Conservation (phyloP, 2,888 invertebrate species). For the Tetragonula carbonaria region DNA sequence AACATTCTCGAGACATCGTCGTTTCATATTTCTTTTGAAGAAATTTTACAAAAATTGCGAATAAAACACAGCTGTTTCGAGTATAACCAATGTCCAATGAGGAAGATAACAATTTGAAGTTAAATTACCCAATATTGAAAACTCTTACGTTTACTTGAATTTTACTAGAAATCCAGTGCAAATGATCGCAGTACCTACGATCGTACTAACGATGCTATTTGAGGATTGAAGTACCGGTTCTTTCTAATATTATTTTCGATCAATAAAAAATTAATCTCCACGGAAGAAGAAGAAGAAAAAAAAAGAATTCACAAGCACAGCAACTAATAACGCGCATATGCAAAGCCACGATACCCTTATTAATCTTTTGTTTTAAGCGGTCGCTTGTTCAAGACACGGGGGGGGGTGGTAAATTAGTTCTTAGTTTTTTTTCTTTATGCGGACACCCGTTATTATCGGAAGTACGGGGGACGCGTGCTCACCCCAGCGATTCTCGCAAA, state of each 20-base stretch:
- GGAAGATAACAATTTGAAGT: too few relatives aligned
- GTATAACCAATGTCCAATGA: too few relatives aligned
- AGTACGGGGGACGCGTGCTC: constrained; percentile 40
- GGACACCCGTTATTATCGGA: constrained; percentile 41
- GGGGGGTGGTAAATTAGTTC: constrained; percentile 21
- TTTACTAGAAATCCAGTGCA: too few relatives aligned
- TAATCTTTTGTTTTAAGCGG: constrained; percentile 22
- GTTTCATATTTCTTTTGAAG: background rate
- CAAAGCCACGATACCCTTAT: background rate
- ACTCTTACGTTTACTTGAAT: too few relatives aligned
- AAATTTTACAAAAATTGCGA: background rate
- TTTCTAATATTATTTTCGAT: too few relatives aligned
- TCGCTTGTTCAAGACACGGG: background rate
- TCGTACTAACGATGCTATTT: too few relatives aligned
- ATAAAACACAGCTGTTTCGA: too few relatives aligned
- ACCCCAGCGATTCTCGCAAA: constrained; percentile 38
- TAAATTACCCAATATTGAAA: too few relatives aligned
- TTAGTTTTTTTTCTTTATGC: background rate
- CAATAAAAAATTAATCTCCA: background rate
- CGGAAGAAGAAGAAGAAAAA: too few relatives aligned
- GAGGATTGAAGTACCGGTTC: too few relatives aligned
- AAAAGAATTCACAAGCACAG: background rate
- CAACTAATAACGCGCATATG: background rate
- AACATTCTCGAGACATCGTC: background rate
- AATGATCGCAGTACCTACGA: too few relatives aligned